Evolutionary conservation across 2,797 vertebrate species (phyloP).

Genomic region (Hozukius guyotensis): DNA sequence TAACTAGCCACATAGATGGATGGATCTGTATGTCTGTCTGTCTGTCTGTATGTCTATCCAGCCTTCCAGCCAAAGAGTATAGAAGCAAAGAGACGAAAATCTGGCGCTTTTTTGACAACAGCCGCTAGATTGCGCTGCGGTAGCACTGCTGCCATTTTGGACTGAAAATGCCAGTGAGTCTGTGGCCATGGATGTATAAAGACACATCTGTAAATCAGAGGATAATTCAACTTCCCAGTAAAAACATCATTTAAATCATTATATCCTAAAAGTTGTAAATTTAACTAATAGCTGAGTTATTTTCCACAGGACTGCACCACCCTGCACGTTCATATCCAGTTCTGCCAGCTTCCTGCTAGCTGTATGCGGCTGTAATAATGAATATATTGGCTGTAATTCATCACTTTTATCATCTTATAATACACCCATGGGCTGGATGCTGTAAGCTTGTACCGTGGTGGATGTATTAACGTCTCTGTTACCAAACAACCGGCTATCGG

Average conservation of each 20-base stretch:
- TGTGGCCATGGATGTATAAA: not conserved
- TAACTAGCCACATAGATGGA: conserved; percentile 1
- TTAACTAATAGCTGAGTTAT: not conserved
- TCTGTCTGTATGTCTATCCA: not conserved
- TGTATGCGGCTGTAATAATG: not conserved
- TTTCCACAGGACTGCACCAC: not conserved
- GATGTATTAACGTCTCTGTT: not conserved
- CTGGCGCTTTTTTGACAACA: too few species aligned
- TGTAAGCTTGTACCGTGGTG: not conserved
- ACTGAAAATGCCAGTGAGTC: not conserved
- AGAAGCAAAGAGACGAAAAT: too few species aligned
- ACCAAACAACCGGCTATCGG: too few species aligned
- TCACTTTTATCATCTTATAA: not conserved
- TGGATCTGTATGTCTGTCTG: not conserved
- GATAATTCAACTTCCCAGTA: not conserved
- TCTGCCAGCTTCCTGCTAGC: not conserved
- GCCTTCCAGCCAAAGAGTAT: not conserved
- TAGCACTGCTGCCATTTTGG: not conserved
- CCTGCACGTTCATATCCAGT: not conserved
- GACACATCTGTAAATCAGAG: not conserved
- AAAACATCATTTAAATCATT: not conserved
- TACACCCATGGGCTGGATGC: not conserved
- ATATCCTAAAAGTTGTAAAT: not conserved
- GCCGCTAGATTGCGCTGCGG: not conserved
- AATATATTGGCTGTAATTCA: not conserved